phyloP scores from a whole-genome alignment of 2,797 vertebrate species.

The Australoheros facetus region DNA sequence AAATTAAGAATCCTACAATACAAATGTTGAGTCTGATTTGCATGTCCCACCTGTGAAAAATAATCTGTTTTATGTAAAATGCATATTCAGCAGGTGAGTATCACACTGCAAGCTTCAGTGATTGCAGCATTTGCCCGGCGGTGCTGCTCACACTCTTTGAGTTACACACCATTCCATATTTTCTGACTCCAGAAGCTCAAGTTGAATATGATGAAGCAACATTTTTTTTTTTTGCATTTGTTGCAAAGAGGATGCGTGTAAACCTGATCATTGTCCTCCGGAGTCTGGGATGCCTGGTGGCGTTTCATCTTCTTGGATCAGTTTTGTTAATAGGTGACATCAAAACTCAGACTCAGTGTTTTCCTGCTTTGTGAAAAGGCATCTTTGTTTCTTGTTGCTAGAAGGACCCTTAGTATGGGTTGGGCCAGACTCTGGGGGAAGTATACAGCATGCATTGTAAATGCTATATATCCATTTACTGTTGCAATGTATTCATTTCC shows the following conservation, averaged over 20 bases:
- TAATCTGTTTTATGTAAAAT: not conserved
- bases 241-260: not conserved
- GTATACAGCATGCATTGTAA: not conserved
- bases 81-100: not conserved
- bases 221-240: not conserved
- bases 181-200: not conserved
- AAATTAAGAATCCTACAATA: not conserved
- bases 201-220: not conserved
- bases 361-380: not conserved
- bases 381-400: not conserved
- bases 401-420: not conserved
- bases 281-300: not conserved
- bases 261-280: not conserved
- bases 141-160: too few species aligned
- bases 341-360: not conserved
- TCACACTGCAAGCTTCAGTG: not conserved
- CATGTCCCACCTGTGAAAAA: not conserved
- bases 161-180: not conserved
- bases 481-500: not conserved
- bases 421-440: not conserved
- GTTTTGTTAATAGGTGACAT: not conserved
- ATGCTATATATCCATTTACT: not conserved
- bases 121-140: not conserved
- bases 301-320: not conserved
- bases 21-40: not conserved